These are phyloP conservation scores for Caenorhabditis sulstoni DNA, from an alignment of 2,888 invertebrate species.

Conservation along the genomic window DNA sequence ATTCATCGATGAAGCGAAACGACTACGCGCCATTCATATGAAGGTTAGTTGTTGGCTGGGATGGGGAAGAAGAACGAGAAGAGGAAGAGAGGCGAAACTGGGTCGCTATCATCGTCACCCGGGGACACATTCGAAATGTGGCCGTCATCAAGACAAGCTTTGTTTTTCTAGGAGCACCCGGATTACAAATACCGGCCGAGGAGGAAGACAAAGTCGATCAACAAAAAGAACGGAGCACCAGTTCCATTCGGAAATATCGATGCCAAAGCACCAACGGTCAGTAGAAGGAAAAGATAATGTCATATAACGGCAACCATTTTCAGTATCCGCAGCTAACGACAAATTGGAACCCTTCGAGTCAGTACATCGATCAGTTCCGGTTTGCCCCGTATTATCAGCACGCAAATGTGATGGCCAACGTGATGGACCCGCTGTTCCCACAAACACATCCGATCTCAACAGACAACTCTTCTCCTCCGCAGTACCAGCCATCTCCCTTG, in stretches of 20 bases:
- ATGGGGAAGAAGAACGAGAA: too few relatives aligned
- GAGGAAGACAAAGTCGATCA: slow-evolving; percentile 76
- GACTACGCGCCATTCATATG: slow-evolving; percentile 97
- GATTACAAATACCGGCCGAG: slow-evolving; percentile 80
- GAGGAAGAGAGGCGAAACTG: slow-evolving; percentile 11
- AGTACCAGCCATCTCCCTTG: slow-evolving; percentile 65
- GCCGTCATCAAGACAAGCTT: slow-evolving; percentile 1
- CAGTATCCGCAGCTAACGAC: slow-evolving; percentile 61
- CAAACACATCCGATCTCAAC: slow-evolving; percentile 34
- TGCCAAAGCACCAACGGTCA: slow-evolving; percentile 61
- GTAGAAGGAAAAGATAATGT: neutral
- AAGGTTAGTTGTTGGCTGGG: slow-evolving; percentile 84
- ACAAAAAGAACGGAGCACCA: slow-evolving; percentile 64
- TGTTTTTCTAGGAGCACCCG: slow-evolving; percentile 73
- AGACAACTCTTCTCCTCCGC: slow-evolving; percentile 57
- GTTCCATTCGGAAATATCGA: slow-evolving; percentile 56
- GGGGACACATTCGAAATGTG: neutral
- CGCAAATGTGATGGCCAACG: slow-evolving; percentile 6
- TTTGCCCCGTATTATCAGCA: slow-evolving; percentile 27
- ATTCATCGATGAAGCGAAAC: slow-evolving; percentile 98
- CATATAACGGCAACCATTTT: slow-evolving; percentile 1
- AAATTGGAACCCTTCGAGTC: slow-evolving; percentile 56
- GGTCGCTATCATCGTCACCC: slow-evolving; percentile 19
- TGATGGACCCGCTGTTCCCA: slow-evolving; percentile 56
- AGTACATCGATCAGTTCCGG: slow-evolving; percentile 59